Percentiles rank a stretch among this genome's conserved stretches.
These are phyloP conservation scores for Drosophila longiperda DNA, from an alignment of 2,888 invertebrate genomes.

Conservation along the genomic window DNA sequence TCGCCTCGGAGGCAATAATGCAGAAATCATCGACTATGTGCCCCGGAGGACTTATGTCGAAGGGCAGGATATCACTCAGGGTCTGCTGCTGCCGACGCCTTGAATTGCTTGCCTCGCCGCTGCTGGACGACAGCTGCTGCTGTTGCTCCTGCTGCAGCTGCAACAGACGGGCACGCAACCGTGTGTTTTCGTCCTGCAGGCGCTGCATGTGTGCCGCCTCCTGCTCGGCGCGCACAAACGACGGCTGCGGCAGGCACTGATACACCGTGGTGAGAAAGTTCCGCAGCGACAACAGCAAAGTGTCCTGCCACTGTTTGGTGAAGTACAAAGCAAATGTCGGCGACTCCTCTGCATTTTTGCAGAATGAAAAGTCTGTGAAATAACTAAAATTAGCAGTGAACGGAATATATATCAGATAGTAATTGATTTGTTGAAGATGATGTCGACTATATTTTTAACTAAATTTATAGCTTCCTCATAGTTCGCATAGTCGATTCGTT, in stretches of 20 bases:
- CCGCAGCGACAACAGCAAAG: constrained; percentile 93
- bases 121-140: constrained; percentile 49
- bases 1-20: constrained; percentile 92
- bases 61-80: constrained; percentile 87
- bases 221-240: constrained; percentile 93
- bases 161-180: constrained; percentile 86
- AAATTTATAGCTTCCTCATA: too few species aligned
- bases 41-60: constrained; percentile 89
- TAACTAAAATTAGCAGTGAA: not conserved
- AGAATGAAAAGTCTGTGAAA: constrained; percentile 93
- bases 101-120: constrained; percentile 39
- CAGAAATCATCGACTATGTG: constrained; percentile 96
- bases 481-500: too few species aligned
- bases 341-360: constrained; percentile 96
- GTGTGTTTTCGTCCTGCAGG: constrained; percentile 93
- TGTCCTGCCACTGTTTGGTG: constrained; percentile 97
- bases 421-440: not conserved
- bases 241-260: constrained; percentile 94
- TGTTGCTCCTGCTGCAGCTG: constrained; percentile 78
- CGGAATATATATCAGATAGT: not conserved
- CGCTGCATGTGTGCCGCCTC: constrained; percentile 92
- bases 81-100: constrained; percentile 86
- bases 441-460: not conserved
- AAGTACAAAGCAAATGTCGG: constrained; percentile 94
- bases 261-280: constrained; percentile 96